Evolutionary conservation across 2,888 invertebrate genomes (phyloP), one percentile per base, ranked within the genome.

Genomic region (Petrophora chlorosata): DNA sequence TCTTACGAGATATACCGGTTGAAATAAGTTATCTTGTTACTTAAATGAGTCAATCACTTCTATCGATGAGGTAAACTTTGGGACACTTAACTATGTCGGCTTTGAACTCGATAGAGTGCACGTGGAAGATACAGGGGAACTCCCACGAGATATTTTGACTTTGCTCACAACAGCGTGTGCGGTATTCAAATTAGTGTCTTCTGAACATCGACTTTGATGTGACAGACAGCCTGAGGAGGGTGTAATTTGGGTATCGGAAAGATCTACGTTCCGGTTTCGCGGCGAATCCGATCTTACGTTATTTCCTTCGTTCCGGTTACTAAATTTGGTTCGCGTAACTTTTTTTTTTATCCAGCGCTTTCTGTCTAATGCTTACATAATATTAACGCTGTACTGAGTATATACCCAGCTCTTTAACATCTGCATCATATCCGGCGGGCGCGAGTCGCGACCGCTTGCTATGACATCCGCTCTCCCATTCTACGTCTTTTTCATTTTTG

Each of bases 381-480:
- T 23, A 42, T 36, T 63, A 67, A 70, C 58, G 60, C 56, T 59
- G 61, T 57, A 54, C 63, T 66, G 64, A 7, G 13, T 28, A 8
- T 38, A 16, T 65, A 65, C 62, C 57, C 59, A 61, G 67, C 62
- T 70, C 67, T 63, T 72, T 63, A 77, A 68, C 74, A 78, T 79
- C 78, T 78, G 77, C 70, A 67, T 67, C 61, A 67, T 63, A 67
- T 70, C 77, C 74, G 73, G 71, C 53, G 56, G 59, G 44, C 47
- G 56, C 53, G 61, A 65, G 62, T 62, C 63, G 53, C 59, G 45
- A 56, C 63, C 55, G 58, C 50, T 61, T 65, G 68, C 59, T 61
- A 63, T 69, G 73, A 75, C 77, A 73, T 74, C 77, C 74, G 76
- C 67, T 73, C 69, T 77, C 67, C 64, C 62, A 69, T 79, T 79